Conservation (phyloP, 2,888 invertebrate species). For the Caenorhabditis panamensis region DNA sequence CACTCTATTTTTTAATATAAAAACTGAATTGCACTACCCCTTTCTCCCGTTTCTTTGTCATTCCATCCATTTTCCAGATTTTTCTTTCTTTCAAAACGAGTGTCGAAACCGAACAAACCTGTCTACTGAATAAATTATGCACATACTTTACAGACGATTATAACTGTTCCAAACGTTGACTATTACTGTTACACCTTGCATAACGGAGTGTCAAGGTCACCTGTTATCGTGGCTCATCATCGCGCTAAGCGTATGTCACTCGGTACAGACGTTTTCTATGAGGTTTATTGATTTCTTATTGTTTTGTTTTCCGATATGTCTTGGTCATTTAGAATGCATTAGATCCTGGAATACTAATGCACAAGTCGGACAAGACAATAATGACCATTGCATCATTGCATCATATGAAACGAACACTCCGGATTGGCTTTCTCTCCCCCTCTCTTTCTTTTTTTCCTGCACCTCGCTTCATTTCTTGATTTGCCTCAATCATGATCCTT, state of each 20-base stretch:
- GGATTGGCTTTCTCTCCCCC: neutral
- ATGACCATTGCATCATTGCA: neutral
- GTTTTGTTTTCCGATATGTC: no score
- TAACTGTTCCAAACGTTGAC: neutral
- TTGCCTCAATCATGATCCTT: constrained; percentile 30
- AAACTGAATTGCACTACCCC: constrained; percentile 2
- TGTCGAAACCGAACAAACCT: neutral
- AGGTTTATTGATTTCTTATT: no score
- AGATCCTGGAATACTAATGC: no score
- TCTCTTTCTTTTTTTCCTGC: no score
- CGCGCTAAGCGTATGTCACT: neutral
- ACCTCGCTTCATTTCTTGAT: constrained; percentile 17
- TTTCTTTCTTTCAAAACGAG: constrained; percentile 8
- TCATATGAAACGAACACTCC: constrained; percentile 22
- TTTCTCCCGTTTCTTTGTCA: neutral
- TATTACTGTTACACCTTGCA: neutral
- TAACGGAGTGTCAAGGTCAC: constrained; percentile 50
- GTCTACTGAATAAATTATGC: constrained; percentile 15
- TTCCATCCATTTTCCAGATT: constrained; percentile 12
- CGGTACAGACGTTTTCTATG: no score
- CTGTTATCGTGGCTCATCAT: constrained; percentile 43
- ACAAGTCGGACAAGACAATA: neutral
- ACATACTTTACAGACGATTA: neutral
- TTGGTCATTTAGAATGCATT: no score
- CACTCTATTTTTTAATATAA: constrained; percentile 26